Conservation (phyloP, 2,888 invertebrate genomes). For the Rhyacophila evoluta region DNA sequence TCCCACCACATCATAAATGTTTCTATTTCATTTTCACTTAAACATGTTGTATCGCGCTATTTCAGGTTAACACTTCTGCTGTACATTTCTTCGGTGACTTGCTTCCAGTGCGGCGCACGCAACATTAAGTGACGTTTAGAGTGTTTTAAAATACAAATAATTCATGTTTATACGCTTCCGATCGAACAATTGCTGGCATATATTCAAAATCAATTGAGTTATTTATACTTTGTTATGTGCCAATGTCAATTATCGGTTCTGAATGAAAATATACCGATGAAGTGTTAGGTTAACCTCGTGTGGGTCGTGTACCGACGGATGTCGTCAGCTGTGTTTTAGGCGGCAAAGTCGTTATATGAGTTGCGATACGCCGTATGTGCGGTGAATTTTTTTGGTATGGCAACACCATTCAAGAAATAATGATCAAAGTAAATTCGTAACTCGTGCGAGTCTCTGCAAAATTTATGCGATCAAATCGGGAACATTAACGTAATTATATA, state of each 20-base stretch:
- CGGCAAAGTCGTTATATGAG: neutral
- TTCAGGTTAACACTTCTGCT: neutral
- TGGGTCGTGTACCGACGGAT: neutral
- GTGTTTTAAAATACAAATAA: neutral
- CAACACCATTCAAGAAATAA: conserved; percentile 13
- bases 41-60: neutral
- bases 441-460: too few relatives aligned
- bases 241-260: neutral
- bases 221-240: neutral
- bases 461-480: too few relatives aligned
- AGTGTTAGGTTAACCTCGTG: neutral
- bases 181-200: neutral
- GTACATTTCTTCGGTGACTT: neutral
- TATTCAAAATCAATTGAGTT: neutral
- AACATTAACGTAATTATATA: too few relatives aligned
- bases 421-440: too few relatives aligned
- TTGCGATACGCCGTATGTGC: neutral
- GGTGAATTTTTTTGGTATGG: neutral
- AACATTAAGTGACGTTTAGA: neutral
- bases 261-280: neutral
- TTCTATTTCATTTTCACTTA: neutral
- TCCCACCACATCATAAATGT: neutral
- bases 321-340: neutral
- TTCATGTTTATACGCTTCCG: neutral
- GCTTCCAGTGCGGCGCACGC: neutral